Percentiles rank a stretch among this genome's conserved stretches.
These are phyloP conservation scores for Nothura maculosa DNA, from an alignment of 2,797 vertebrate genomes.

Conservation along the genomic window DNA sequence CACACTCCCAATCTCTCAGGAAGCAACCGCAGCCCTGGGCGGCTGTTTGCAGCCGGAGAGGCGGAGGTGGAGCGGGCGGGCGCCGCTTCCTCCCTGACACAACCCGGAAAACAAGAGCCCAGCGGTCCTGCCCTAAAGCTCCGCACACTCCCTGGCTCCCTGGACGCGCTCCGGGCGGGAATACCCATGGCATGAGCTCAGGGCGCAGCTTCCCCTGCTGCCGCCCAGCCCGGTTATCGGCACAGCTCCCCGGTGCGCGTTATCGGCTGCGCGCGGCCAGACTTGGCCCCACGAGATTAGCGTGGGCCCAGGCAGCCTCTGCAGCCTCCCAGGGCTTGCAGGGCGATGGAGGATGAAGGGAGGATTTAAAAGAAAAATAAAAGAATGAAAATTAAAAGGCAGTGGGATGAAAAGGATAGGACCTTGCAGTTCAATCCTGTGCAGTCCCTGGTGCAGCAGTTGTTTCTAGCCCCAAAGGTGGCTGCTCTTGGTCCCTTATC, in stretches of 20 bases:
- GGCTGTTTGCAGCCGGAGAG: background rate
- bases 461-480: conserved; percentile 2
- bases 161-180: background rate
- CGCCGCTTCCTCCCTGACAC: background rate
- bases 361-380: background rate
- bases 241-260: accelerated
- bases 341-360: background rate
- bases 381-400: background rate
- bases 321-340: background rate
- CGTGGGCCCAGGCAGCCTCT: background rate
- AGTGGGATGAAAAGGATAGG: background rate
- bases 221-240: background rate
- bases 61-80: background rate
- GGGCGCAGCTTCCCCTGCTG: background rate
- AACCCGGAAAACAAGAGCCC: background rate
- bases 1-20: background rate
- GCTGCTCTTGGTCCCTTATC: conserved; percentile 29
- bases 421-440: background rate
- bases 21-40: background rate
- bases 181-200: accelerated
- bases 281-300: background rate
- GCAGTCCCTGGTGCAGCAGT: background rate
- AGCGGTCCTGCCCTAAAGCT: background rate
- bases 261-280: background rate
- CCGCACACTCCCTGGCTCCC: background rate